Percentiles rank a stretch among this genome's conserved stretches.
These are phyloP conservation scores for Anarsia innoxiella DNA, from an alignment of 2,888 invertebrate genomes.

Conservation along the genomic window DNA sequence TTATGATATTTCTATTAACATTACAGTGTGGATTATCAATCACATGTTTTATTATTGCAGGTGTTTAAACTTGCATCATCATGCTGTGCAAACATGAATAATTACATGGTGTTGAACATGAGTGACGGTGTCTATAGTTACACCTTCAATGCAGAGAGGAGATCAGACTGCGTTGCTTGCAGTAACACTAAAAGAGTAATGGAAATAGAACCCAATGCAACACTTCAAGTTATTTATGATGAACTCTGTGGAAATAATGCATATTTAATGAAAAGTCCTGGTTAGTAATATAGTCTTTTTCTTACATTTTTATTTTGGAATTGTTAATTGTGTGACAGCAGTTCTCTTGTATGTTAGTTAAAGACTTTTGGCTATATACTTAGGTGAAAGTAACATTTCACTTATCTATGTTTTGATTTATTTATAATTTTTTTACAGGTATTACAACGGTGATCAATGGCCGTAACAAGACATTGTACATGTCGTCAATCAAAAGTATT, in stretches of 20 bases:
- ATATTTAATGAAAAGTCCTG: constrained; percentile 94
- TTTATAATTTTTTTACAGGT: too few relatives aligned
- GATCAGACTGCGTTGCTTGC: constrained; percentile 91
- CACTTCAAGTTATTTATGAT: constrained; percentile 87
- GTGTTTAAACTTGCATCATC: constrained; percentile 97
- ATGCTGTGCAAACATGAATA: constrained; percentile 91
- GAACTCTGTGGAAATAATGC: constrained; percentile 83
- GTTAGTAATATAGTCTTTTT: constrained; percentile 40
- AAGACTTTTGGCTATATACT: too few relatives aligned
- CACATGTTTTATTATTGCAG: too few relatives aligned
- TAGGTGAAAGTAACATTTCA: too few relatives aligned
- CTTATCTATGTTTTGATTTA: too few relatives aligned
- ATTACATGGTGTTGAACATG: constrained; percentile 98
- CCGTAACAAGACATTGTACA: constrained; percentile 93
- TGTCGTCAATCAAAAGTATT: constrained; percentile 93
- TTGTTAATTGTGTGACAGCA: too few relatives aligned
- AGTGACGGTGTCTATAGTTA: constrained; percentile 97
- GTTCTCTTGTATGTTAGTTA: too few relatives aligned
- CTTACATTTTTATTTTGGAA: too few relatives aligned
- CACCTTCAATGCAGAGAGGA: constrained; percentile 93
- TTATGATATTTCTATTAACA: too few relatives aligned
- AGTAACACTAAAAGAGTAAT: constrained; percentile 81
- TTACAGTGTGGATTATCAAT: too few relatives aligned
- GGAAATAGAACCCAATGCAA: constrained; percentile 73
- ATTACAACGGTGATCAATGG: constrained; percentile 88